Evolutionary conservation across 2,797 vertebrate genomes (phyloP).

Genomic region (Mormyrus hasselquistii): DNA sequence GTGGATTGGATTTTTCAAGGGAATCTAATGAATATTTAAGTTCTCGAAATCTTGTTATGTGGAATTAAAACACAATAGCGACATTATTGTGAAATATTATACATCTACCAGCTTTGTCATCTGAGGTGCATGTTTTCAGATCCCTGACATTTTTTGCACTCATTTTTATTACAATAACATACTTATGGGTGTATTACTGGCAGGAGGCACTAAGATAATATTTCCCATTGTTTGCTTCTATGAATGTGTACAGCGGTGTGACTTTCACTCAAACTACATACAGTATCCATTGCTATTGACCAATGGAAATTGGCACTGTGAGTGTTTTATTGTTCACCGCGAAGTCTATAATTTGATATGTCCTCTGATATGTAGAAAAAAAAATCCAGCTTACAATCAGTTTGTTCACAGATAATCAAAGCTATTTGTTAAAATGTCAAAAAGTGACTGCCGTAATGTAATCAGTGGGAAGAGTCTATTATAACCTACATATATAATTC

Average conservation of each 20-base stretch:
- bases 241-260: slow-evolving; percentile 7
- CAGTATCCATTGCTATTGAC: slow-evolving; percentile 8
- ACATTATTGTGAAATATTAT: not conserved
- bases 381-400: not conserved
- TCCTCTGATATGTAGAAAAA: not conserved
- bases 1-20: not conserved
- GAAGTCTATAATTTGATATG: slow-evolving; percentile 12
- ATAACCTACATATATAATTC: not conserved
- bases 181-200: not conserved
- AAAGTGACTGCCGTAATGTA: not conserved
- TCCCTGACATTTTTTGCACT: not conserved
- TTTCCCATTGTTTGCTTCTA: slow-evolving; percentile 17
- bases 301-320: not conserved
- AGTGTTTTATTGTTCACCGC: not conserved
- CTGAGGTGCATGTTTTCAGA: not conserved
- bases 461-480: not conserved
- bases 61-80: slow-evolving; percentile 3
- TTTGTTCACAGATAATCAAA: not conserved
- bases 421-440: not conserved
- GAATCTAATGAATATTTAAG: slow-evolving; percentile 11
- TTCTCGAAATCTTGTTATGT: not conserved
- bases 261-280: not conserved
- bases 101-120: not conserved
- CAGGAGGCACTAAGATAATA: slow-evolving; percentile 4
- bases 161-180: not conserved